Conservation (phyloP, 2,888 invertebrate genomes). For the Agonopterix alstromeriana region DNA sequence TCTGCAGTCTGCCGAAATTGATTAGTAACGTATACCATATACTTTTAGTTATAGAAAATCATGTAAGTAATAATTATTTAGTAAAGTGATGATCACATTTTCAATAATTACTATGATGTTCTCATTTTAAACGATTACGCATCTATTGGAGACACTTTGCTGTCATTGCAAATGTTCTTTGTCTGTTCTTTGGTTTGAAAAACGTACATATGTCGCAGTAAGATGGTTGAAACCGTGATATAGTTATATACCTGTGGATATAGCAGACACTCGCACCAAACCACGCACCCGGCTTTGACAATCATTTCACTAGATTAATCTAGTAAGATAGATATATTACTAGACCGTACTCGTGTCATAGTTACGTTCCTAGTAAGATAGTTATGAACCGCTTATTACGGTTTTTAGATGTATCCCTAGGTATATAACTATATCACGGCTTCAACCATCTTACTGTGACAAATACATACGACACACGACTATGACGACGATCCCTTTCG, state of each 20-base stretch:
- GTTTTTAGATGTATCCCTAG: background rate
- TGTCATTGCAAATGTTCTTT: too few relatives aligned
- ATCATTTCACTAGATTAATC: too few relatives aligned
- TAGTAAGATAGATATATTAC: too few relatives aligned
- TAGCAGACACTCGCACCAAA: too few relatives aligned
- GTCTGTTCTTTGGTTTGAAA: too few relatives aligned
- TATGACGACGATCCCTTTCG: too few relatives aligned
- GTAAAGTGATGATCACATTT: background rate
- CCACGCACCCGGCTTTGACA: too few relatives aligned
- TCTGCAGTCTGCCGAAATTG: constrained; percentile 53
- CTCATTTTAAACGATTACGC: background rate
- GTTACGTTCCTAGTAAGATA: background rate
- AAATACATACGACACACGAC: too few relatives aligned
- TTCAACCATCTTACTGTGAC: background rate
- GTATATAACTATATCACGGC: background rate
- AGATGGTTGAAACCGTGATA: too few relatives aligned
- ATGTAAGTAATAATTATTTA: constrained; percentile 37
- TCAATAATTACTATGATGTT: background rate
- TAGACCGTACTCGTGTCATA: background rate
- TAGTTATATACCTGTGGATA: too few relatives aligned
- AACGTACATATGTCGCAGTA: too few relatives aligned
- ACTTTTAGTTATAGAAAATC: constrained; percentile 41
- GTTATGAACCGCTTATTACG: background rate
- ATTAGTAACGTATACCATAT: constrained; percentile 50
- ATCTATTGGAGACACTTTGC: background rate